Evolutionary conservation across 2,113 vertebrate species (phyloP), one percentile per base, ranked within the genome.

Genomic region (Oreochromis niloticus): DNA sequence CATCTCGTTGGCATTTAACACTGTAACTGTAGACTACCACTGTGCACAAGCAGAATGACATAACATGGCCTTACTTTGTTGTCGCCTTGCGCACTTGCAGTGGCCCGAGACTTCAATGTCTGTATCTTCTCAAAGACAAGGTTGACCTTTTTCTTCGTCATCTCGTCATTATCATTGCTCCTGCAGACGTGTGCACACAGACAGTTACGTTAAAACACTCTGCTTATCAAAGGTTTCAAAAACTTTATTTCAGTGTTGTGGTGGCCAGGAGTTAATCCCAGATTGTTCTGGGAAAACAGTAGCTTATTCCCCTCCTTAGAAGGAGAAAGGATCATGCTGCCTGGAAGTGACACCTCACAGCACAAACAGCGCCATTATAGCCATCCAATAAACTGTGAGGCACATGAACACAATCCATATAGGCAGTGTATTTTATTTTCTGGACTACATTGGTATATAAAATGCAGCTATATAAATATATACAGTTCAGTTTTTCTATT

Each of bases 81-180:
- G 68, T 94, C 97, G 87, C 95, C 96, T 91, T 97, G 97, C 0
- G 95, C 83, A 19, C 93, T 96, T 27, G 96, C 97, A 9, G 98
- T 97, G 78, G 98, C 98, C 88, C 98, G 97, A 83, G 98, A 99
- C 94, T 98, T 99, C 91, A 99, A 94, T 5, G 99, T 99, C 95
- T 99, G 99, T 90, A 99, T 99, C 95, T 99, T 99, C 96, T 99
- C 99, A 95, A 99, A 99, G 85, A 99, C 98, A 63, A 99, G 94
- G 95, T 99, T 99, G 93, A 99, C 99, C 93, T 99, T 99, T 89
- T 96, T 97, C 94, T 99, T 99, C 0, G 98, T 99, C 0, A 96
- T 97, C 93, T 99, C 98, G 1, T 99, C 99, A 6, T 96, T 99
- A 93, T 99, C 99, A 1, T 90, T 95, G 92, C 97, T 98, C 87